phyloP scores from a whole-genome alignment of 1,140 invertebrate species.

The Atta cephalotes region DNA sequence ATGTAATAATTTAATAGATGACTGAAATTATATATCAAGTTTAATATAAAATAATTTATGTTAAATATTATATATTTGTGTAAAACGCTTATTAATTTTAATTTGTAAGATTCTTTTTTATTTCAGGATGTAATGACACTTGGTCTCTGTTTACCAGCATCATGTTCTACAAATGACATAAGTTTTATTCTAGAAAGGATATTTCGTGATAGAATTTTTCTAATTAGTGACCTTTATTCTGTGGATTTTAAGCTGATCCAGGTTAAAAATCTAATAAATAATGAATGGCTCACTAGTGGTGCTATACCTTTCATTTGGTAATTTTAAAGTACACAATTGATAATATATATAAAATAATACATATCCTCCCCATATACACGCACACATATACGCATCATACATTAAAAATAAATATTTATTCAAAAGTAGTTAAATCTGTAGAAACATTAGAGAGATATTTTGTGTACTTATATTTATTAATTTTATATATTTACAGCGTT shows the following conservation, averaged over 20 bases:
- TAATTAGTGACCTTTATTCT: constrained; percentile 75
- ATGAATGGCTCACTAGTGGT: constrained; percentile 74
- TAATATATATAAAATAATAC: constrained; percentile 3
- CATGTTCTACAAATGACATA: constrained; percentile 77
- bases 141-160: constrained; percentile 82
- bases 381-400: not conserved
- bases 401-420: not conserved
- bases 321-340: constrained; percentile 1
- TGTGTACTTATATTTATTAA: not conserved
- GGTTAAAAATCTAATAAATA: constrained; percentile 76
- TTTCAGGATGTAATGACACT: constrained; percentile 80
- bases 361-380: not conserved
- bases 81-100: no score
- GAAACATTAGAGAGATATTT: not conserved
- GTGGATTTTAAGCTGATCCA: constrained; percentile 76
- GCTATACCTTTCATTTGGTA: constrained; percentile 63
- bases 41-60: no score
- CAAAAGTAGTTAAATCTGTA: not conserved
- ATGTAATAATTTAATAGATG: no score
- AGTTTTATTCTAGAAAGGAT: constrained; percentile 72
- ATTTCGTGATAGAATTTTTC: constrained; percentile 74
- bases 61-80: no score
- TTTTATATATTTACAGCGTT: constrained; percentile 62
- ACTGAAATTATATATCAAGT: no score
- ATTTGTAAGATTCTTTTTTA: not conserved